A percentile compares a stretch with the other conserved stretches of the same genome.
phyloP scores from a whole-genome alignment of 2,888 invertebrate species.

The Bimastos eiseni region DNA sequence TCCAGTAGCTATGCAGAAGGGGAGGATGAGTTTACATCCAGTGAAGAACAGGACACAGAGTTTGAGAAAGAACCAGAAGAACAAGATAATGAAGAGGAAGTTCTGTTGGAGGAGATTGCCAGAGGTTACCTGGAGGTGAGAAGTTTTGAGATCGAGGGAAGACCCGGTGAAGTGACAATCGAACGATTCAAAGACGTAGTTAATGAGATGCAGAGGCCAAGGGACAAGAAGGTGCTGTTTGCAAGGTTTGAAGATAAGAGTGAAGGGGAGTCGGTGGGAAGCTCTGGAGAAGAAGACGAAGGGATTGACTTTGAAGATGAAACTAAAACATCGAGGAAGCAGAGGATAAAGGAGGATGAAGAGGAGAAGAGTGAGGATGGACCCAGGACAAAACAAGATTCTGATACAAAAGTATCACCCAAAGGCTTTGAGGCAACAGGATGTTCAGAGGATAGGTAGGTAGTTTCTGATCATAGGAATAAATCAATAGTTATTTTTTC shows the following conservation, averaged over 20 bases:
- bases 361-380: not conserved
- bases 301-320: not conserved
- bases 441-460: not conserved
- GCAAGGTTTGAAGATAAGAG: not conserved
- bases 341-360: not conserved
- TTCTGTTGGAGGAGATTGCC: not conserved
- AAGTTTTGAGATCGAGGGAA: constrained; percentile 10
- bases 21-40: not conserved
- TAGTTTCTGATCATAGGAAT: not conserved
- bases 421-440: not conserved
- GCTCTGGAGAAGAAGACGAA: not conserved
- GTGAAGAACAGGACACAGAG: not conserved
- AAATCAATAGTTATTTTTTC: too few species aligned
- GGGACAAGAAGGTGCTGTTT: not conserved
- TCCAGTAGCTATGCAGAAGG: not conserved
- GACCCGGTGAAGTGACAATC: not conserved
- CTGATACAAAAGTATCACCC: not conserved
- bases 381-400: not conserved
- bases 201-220: not conserved
- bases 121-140: constrained; percentile 17
- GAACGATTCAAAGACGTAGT: not conserved
- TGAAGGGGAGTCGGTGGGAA: too few species aligned
- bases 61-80: not conserved
- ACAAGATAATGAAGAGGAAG: not conserved
- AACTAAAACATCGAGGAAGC: too few species aligned